These are phyloP conservation scores for Bombus confusus DNA, from an alignment of 1,140 invertebrate genomes.

Conservation along the genomic window DNA sequence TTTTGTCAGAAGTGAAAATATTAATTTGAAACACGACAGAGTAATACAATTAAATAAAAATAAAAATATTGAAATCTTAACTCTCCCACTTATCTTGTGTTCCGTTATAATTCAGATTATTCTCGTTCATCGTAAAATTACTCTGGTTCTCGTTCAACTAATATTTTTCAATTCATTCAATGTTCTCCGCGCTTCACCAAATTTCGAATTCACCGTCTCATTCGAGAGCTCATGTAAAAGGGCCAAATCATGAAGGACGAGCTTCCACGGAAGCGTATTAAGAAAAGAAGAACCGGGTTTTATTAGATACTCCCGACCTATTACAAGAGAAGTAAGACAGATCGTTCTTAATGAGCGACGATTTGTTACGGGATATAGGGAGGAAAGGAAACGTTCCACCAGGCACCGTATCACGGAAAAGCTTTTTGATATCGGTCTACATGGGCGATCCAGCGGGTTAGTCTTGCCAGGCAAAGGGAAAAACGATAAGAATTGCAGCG, in stretches of 20 bases:
- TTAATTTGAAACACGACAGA: background rate
- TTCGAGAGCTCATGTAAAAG: background rate
- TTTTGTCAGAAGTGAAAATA: background rate
- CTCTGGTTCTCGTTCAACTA: background rate
- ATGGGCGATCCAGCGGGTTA: background rate
- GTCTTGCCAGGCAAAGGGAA: background rate
- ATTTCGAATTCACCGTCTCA: background rate
- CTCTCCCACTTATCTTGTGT: no score
- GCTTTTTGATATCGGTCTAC: background rate
- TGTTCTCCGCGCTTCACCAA: background rate
- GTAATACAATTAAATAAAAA: background rate
- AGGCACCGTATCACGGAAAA: background rate
- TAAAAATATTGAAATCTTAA: background rate
- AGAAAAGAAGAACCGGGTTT: conserved; percentile 33
- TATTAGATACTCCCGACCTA: conserved; percentile 46
- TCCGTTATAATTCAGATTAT: background rate
- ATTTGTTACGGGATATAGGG: conserved; percentile 46
- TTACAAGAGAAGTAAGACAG: conserved; percentile 59
- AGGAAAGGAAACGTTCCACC: conserved; percentile 5
- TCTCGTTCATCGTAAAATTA: background rate
- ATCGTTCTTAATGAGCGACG: conserved; percentile 69
- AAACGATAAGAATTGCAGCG: background rate
- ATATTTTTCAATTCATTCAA: background rate
- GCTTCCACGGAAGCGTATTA: conserved; percentile 23
- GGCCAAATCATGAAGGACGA: conserved; percentile 28